Percentiles rank a stretch among this genome's conserved stretches.
These are phyloP conservation scores for Netelia fuscicornis DNA, from an alignment of 2,888 invertebrate species.

Conservation along the genomic window DNA sequence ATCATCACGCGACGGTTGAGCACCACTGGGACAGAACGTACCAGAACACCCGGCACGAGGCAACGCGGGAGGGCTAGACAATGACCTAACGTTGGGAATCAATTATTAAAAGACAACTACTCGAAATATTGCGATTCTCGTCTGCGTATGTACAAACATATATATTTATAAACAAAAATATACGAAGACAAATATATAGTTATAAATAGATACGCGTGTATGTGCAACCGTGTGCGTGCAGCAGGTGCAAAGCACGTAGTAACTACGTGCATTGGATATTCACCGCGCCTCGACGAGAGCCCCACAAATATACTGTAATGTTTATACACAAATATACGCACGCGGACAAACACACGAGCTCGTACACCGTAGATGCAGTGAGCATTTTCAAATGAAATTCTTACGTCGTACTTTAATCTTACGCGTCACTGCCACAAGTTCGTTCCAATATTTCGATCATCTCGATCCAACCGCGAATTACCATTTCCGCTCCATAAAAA, in stretches of 20 bases:
- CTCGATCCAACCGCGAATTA: not conserved
- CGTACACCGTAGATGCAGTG: not conserved
- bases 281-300: not conserved
- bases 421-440: not conserved
- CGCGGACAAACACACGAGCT: not conserved
- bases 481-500: too few species aligned
- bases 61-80: constrained; percentile 8
- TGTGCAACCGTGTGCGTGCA: not conserved
- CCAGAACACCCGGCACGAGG: not conserved
- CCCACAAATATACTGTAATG: not conserved
- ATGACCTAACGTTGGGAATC: constrained; percentile 33
- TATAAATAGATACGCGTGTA: too few species aligned
- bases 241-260: constrained; percentile 33
- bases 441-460: not conserved
- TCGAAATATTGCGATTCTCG: not conserved
- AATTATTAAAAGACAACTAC: constrained; percentile 28
- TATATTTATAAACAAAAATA: too few species aligned
- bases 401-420: not conserved
- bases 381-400: not conserved
- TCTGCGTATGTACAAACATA: not conserved
- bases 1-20: too few species aligned
- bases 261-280: constrained; percentile 24
- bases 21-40: not conserved
- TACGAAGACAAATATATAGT: too few species aligned
- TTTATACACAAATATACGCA: not conserved